Conservation (phyloP, 2,113 vertebrate species). For the Danionella cerebrum region DNA sequence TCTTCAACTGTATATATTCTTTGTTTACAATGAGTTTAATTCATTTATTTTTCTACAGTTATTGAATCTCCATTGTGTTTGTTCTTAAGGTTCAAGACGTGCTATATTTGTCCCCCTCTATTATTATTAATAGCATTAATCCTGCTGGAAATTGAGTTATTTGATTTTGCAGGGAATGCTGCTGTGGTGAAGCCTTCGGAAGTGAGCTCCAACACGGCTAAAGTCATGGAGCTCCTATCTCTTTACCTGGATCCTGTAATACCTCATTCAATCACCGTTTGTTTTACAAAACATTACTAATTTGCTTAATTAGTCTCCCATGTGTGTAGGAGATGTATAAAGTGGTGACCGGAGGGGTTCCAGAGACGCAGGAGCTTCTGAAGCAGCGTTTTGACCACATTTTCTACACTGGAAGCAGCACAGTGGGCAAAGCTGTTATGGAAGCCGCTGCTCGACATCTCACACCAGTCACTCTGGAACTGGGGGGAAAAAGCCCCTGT, state of each 20-base stretch:
- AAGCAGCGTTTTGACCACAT: conserved; percentile 79
- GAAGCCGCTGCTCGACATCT: conserved; percentile 77
- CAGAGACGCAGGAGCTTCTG: conserved; percentile 79
- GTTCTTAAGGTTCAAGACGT: too few species aligned
- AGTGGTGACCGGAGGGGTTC: conserved; percentile 70
- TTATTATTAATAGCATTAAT: not conserved
- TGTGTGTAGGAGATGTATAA: conserved; percentile 71
- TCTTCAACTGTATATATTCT: too few species aligned
- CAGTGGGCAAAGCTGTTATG: conserved; percentile 80
- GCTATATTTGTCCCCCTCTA: too few species aligned
- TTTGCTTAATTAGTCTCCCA: not conserved
- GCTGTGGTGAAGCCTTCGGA: conserved; percentile 83
- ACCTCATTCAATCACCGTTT: not conserved
- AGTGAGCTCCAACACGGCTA: conserved; percentile 73
- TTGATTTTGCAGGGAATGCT: conserved; percentile 72
- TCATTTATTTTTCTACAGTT: too few species aligned
- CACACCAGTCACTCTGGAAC: conserved; percentile 86
- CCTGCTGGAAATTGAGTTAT: not conserved
- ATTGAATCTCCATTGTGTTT: too few species aligned
- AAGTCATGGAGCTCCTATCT: conserved; percentile 69
- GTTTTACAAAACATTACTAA: not conserved
- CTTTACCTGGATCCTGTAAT: conserved; percentile 78
- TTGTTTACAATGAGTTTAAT: too few species aligned
- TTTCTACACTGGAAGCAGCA: conserved; percentile 75
- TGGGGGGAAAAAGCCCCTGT: conserved; percentile 91